These are phyloP conservation scores for Pteromalus puparum DNA, from an alignment of 1,140 invertebrate genomes.

Conservation along the genomic window DNA sequence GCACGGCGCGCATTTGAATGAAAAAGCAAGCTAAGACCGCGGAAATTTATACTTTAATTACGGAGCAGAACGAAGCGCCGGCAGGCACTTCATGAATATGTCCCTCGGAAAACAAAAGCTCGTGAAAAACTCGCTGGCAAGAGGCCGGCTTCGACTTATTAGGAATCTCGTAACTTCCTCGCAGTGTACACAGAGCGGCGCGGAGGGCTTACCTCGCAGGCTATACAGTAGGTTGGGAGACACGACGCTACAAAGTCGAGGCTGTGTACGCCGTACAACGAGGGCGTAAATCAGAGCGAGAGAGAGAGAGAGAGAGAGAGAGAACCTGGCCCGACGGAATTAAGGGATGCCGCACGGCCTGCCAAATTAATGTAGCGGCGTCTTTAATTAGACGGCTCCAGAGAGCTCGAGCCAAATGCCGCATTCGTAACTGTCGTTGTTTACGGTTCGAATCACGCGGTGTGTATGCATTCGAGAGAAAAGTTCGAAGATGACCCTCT, in stretches of 20 bases:
- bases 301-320: not conserved
- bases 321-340: slow-evolving; percentile 52
- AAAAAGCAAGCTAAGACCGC: not conserved
- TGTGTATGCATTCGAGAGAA: not conserved
- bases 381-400: slow-evolving; percentile 64
- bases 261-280: slow-evolving; percentile 47
- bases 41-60: slow-evolving; percentile 34
- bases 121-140: not conserved
- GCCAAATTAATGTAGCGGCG: slow-evolving; percentile 58
- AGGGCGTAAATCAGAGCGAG: slow-evolving; percentile 62
- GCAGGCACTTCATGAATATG: slow-evolving; percentile 9
- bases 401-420: slow-evolving; percentile 3
- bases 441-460: too few species aligned
- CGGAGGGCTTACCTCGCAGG: not conserved
- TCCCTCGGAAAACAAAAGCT: not conserved
- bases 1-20: too few species aligned
- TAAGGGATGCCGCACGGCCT: slow-evolving; percentile 59
- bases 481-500: not conserved
- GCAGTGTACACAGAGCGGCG: not conserved
- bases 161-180: slow-evolving; percentile 7
- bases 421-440: not conserved
- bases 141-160: slow-evolving; percentile 9
- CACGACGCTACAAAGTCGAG: slow-evolving; percentile 45
- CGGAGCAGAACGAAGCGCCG: not conserved
- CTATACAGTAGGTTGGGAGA: not conserved